These are phyloP conservation scores for Ptyas mucosa DNA, from an alignment of 2,113 vertebrate genomes.

Conservation along the genomic window DNA sequence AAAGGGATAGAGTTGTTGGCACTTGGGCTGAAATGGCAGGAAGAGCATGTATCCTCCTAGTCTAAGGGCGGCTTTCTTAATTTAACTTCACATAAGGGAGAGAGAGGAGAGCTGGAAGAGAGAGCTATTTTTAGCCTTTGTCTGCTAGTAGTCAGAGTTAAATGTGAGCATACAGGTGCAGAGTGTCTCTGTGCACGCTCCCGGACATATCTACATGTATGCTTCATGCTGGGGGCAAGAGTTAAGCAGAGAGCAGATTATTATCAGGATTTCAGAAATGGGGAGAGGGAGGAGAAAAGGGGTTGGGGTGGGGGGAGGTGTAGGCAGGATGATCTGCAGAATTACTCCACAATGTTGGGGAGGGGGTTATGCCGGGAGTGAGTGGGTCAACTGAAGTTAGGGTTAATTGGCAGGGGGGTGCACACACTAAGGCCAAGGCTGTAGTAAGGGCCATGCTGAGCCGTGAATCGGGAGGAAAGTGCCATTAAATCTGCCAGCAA, in stretches of 20 bases:
- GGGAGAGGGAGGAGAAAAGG: background rate
- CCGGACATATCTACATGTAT: too few species aligned
- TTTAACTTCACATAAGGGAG: conserved; percentile 23
- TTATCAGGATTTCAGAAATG: background rate
- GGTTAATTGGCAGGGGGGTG: conserved; percentile 10
- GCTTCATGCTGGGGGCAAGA: background rate
- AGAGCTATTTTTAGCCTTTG: conserved; percentile 26
- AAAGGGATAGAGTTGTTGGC: background rate
- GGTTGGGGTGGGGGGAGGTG: background rate
- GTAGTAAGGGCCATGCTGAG: conserved; percentile 9
- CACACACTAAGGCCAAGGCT: background rate
- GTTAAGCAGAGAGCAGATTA: background rate
- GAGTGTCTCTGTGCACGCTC: background rate
- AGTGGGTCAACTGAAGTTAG: background rate
- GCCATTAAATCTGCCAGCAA: conserved; percentile 38
- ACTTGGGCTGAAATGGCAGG: background rate
- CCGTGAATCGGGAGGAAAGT: conserved; percentile 18
- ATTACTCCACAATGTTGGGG: background rate
- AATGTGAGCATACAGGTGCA: conserved; percentile 14
- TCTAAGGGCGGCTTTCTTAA: conserved; percentile 12
- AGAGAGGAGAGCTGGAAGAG: conserved; percentile 1
- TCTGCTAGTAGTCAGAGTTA: conserved; percentile 12
- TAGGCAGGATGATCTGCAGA: too few species aligned
- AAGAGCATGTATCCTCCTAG: background rate
- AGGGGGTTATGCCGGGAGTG: background rate